phyloP scores from a whole-genome alignment of 2,888 invertebrate species.

The Amphipoea lucens region DNA sequence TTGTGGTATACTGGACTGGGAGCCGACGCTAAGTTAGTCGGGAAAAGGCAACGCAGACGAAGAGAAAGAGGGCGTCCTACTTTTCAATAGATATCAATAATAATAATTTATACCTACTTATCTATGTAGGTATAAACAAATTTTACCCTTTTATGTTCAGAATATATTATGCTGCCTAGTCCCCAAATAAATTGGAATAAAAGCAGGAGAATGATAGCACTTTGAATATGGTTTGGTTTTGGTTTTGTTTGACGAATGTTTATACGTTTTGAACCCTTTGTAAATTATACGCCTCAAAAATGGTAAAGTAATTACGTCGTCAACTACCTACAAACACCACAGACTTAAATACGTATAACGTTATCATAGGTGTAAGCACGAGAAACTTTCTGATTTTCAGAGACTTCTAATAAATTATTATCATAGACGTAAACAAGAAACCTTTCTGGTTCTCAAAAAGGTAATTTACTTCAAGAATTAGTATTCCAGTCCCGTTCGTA shows the following conservation, averaged over 20 bases:
- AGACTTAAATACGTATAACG: not conserved
- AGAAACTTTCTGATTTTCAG: not conserved
- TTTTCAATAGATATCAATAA: not conserved
- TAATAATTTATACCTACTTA: no score
- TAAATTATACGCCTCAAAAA: not conserved
- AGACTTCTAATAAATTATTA: not conserved
- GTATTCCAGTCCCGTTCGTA: conserved; percentile 31
- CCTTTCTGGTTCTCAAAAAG: conserved; percentile 12
- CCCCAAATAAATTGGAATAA: not conserved
- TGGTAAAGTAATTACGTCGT: not conserved
- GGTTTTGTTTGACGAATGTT: not conserved
- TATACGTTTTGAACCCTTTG: not conserved
- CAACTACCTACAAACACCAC: not conserved
- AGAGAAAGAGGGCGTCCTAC: not conserved
- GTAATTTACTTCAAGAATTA: conserved; percentile 38
- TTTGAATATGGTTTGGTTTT: not conserved
- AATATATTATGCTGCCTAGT: not conserved
- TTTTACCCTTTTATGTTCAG: not conserved
- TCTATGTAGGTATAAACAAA: not conserved
- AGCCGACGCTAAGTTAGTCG: not conserved
- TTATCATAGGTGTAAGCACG: not conserved
- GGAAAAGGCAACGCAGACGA: not conserved
- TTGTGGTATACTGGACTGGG: not conserved
- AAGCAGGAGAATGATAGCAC: not conserved
- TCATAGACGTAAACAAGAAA: not conserved